Evolutionary conservation across 2,888 invertebrate species (phyloP).

Genomic region (Nomada goodeniana): DNA sequence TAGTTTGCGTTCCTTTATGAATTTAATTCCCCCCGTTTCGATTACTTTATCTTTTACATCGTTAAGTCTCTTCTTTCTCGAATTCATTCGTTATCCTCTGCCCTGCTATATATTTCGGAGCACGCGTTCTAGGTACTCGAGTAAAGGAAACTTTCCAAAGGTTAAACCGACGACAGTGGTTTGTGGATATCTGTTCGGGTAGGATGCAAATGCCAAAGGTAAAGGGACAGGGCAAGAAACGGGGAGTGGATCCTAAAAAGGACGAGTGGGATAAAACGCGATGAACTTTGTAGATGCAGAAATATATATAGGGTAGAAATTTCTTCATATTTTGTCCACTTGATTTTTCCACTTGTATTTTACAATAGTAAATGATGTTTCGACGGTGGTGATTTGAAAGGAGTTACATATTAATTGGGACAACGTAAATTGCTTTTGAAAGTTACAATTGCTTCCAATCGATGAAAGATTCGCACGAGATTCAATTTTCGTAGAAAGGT

Average conservation of each 20-base stretch:
- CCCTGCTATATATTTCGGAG: neutral
- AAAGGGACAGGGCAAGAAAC: neutral
- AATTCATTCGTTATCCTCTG: neutral
- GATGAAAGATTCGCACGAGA: too few species aligned
- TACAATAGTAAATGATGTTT: too few species aligned
- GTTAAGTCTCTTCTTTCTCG: constrained; percentile 15
- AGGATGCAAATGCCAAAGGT: constrained; percentile 13
- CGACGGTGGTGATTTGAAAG: too few species aligned
- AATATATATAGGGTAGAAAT: neutral
- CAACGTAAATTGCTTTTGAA: too few species aligned
- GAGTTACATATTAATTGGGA: too few species aligned
- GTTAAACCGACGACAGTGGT: neutral
- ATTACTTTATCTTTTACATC: neutral
- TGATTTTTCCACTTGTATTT: neutral
- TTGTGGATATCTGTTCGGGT: neutral
- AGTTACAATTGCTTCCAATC: too few species aligned
- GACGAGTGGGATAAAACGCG: neutral
- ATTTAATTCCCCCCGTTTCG: constrained; percentile 3
- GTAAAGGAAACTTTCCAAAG: neutral
- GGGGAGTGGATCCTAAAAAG: neutral
- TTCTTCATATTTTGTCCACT: neutral
- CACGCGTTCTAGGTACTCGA: neutral
- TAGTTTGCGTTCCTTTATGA: neutral
- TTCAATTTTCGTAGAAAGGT: too few species aligned
- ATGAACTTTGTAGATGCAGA: neutral